Evolutionary conservation across 2,888 invertebrate genomes (phyloP).

Genomic region (Elysia crispata): DNA sequence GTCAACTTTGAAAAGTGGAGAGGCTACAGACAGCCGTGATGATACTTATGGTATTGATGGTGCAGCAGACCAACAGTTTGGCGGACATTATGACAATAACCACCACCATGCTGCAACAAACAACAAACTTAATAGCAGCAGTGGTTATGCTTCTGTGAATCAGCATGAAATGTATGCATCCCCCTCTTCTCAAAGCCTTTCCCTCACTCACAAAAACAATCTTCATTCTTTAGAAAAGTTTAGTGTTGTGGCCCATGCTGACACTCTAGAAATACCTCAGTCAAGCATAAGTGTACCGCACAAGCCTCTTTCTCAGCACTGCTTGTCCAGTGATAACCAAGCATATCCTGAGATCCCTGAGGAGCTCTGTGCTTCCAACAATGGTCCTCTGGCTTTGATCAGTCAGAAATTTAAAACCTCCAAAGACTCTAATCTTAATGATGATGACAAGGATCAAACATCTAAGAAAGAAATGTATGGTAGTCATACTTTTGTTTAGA

Average conservation of each 20-base stretch:
- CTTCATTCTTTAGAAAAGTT: not conserved
- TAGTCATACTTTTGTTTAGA: constrained; percentile 35
- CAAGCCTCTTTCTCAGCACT: not conserved
- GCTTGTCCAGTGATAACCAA: not conserved
- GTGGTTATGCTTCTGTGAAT: constrained; percentile 26
- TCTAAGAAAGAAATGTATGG: constrained; percentile 41
- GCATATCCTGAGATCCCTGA: constrained; percentile 12
- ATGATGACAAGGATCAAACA: constrained; percentile 28
- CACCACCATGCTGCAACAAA: not conserved
- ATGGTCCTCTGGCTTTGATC: constrained; percentile 38
- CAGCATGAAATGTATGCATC: constrained; percentile 1
- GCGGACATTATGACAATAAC: not conserved
- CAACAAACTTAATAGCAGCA: constrained; percentile 1
- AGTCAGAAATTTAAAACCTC: no score
- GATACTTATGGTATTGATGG: no score
- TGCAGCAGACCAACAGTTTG: no score
- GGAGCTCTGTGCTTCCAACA: constrained; percentile 12
- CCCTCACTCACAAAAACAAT: not conserved
- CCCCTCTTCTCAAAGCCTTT: not conserved
- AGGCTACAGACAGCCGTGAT: no score
- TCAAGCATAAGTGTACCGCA: not conserved
- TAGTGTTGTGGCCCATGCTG: constrained; percentile 37
- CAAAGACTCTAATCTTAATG: not conserved
- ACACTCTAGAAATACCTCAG: constrained; percentile 26
- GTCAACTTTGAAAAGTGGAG: no score